phyloP scores from a whole-genome alignment of 2,113 vertebrate species.

The Oncorhynchus masou region DNA sequence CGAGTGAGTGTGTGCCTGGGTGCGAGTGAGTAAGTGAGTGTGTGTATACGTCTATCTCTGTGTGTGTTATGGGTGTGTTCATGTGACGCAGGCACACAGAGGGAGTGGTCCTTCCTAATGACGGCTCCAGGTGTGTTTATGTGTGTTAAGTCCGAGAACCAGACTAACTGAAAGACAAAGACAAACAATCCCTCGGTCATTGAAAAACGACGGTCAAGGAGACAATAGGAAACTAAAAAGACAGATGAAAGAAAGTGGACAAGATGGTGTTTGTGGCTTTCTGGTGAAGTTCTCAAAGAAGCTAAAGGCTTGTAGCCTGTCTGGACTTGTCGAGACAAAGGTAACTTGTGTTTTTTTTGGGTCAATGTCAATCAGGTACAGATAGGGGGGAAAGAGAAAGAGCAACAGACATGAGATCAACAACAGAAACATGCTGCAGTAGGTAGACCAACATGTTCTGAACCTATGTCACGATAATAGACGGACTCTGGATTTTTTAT shows the following conservation, averaged over 20 bases:
- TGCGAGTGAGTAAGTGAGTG: not conserved
- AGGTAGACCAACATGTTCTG: slow-evolving; percentile 30
- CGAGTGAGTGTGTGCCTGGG: not conserved
- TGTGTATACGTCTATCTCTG: slow-evolving; percentile 26
- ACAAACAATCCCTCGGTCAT: slow-evolving; percentile 7
- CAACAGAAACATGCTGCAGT: not conserved
- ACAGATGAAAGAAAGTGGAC: slow-evolving; percentile 54
- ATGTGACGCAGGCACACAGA: slow-evolving; percentile 39
- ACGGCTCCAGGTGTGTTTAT: slow-evolving; percentile 69
- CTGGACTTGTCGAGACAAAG: slow-evolving; percentile 64
- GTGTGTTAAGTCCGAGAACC: slow-evolving; percentile 16
- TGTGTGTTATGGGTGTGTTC: slow-evolving; percentile 65
- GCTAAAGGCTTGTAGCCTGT: slow-evolving; percentile 59
- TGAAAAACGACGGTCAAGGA: not conserved
- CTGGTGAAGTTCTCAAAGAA: slow-evolving; percentile 67
- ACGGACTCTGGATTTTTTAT: not conserved
- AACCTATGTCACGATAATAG: no score
- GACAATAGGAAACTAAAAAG: not conserved
- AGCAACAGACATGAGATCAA: not conserved
- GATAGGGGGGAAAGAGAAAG: slow-evolving; percentile 14
- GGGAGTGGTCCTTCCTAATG: slow-evolving; percentile 62
- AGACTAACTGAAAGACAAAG: slow-evolving; percentile 18
- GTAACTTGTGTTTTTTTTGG: slow-evolving; percentile 41
- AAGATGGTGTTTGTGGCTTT: slow-evolving; percentile 29
- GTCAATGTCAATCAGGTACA: not conserved